Conservation (phyloP, 2,113 vertebrate genomes). For the Leucopternis melanops region DNA sequence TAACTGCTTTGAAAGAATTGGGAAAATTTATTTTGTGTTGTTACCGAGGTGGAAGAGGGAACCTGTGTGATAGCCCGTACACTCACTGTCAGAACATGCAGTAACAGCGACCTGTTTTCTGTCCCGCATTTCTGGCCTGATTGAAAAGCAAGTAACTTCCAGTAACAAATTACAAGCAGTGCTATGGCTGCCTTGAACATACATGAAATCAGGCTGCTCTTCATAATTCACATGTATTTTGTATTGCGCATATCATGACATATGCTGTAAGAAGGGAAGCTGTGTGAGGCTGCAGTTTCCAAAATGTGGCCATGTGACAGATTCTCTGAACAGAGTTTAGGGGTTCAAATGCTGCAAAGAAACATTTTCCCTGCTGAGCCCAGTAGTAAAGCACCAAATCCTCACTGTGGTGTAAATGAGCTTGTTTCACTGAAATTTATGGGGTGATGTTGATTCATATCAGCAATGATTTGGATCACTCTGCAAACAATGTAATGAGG, state of each 20-base stretch:
- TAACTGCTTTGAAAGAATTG: neutral
- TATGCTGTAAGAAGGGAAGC: neutral
- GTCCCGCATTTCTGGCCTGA: neutral
- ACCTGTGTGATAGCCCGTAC: neutral
- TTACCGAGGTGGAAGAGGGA: neutral
- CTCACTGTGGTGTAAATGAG: neutral
- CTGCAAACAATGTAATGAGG: neutral
- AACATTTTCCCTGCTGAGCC: neutral
- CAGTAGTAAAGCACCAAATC: neutral
- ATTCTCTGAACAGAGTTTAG: neutral
- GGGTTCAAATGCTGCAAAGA: neutral
- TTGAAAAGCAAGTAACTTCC: neutral
- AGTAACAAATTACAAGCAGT: neutral
- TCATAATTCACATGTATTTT: accelerated
- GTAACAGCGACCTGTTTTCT: neutral
- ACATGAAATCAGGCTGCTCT: neutral
- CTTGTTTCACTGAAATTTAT: neutral
- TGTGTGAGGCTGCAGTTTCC: neutral
- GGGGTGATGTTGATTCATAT: neutral
- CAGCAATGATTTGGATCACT: neutral
- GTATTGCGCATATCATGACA: neutral
- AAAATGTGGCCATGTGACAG: neutral
- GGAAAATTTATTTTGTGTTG: neutral
- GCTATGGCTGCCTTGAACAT: neutral
- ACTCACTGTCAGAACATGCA: neutral